These are phyloP conservation scores for Maconellicoccus hirsutus DNA, from an alignment of 1,140 invertebrate genomes.

Conservation along the genomic window DNA sequence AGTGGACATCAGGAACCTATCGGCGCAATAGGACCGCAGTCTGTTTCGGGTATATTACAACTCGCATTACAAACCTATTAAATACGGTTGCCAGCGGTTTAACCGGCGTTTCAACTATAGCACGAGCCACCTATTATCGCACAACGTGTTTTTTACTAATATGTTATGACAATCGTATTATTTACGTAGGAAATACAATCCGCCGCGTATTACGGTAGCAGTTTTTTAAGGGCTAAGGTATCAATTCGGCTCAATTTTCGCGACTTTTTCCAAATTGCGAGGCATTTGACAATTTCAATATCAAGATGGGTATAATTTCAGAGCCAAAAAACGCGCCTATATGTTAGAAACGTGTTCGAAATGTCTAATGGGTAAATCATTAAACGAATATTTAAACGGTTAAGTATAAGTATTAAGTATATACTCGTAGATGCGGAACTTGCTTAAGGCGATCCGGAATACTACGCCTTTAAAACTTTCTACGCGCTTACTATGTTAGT, in stretches of 20 bases:
- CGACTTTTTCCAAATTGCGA: too few species aligned
- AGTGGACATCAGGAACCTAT: slow-evolving; percentile 16
- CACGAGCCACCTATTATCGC: slow-evolving; percentile 1
- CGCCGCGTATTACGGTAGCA: too few species aligned
- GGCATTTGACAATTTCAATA: background rate
- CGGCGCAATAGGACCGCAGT: background rate
- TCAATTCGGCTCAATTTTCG: too few species aligned
- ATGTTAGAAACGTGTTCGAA: slow-evolving; percentile 13
- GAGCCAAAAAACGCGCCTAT: background rate
- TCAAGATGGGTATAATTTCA: slow-evolving; percentile 10
- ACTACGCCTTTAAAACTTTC: slow-evolving; percentile 22
- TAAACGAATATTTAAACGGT: slow-evolving; percentile 20
- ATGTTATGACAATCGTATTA: background rate
- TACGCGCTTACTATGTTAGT: slow-evolving; percentile 19
- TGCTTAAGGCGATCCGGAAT: slow-evolving; percentile 13
- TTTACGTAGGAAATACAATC: background rate
- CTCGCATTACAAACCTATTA: slow-evolving; percentile 10
- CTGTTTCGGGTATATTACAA: slow-evolving; percentile 5
- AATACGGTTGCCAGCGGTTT: slow-evolving; percentile 10
- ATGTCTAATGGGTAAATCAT: slow-evolving; percentile 16
- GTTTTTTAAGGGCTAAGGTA: too few species aligned
- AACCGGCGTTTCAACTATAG: background rate
- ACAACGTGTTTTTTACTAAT: background rate
- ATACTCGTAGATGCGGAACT: slow-evolving; percentile 11
- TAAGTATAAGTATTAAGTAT: slow-evolving; percentile 14